These are phyloP conservation scores for Butorides virescens DNA, from an alignment of 2,113 vertebrate species.

Conservation along the genomic window DNA sequence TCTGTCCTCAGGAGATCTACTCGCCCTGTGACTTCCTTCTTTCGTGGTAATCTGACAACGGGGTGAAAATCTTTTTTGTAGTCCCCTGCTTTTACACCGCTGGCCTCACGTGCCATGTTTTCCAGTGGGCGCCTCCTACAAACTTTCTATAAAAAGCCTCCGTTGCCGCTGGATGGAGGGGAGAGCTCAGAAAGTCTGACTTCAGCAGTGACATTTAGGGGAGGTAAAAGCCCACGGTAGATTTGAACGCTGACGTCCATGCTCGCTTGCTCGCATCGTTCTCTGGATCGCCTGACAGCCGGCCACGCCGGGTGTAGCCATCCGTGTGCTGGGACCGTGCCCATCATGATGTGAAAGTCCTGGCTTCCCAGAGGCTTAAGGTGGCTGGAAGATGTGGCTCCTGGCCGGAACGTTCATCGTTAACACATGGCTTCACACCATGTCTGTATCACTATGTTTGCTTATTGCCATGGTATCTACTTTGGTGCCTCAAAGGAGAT, in stretches of 20 bases:
- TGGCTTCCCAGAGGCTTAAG: not conserved
- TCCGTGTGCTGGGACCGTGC: accelerated
- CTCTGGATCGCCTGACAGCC: not conserved
- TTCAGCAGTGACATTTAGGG: not conserved
- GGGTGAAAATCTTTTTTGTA: not conserved
- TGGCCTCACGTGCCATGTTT: not conserved
- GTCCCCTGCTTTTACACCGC: not conserved
- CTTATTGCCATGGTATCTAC: not conserved
- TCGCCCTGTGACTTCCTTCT: too few species aligned
- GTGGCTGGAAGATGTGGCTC: not conserved
- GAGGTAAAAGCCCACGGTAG: not conserved
- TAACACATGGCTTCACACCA: not conserved
- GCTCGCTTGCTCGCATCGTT: not conserved
- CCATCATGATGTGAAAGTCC: accelerated
- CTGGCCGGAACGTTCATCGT: not conserved
- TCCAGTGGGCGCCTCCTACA: not conserved
- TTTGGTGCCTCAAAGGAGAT: not conserved
- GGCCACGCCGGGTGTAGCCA: accelerated
- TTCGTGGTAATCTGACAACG: accelerated
- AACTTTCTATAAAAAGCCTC: not conserved
- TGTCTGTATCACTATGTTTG: not conserved
- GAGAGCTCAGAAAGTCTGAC: not conserved
- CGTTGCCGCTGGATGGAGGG: accelerated
- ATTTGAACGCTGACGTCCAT: not conserved
- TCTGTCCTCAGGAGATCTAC: not conserved